Percentiles rank a stretch among this genome's conserved stretches.
Conservation (phyloP, 2,113 vertebrate species). For the Chaenocephalus aceratus region DNA sequence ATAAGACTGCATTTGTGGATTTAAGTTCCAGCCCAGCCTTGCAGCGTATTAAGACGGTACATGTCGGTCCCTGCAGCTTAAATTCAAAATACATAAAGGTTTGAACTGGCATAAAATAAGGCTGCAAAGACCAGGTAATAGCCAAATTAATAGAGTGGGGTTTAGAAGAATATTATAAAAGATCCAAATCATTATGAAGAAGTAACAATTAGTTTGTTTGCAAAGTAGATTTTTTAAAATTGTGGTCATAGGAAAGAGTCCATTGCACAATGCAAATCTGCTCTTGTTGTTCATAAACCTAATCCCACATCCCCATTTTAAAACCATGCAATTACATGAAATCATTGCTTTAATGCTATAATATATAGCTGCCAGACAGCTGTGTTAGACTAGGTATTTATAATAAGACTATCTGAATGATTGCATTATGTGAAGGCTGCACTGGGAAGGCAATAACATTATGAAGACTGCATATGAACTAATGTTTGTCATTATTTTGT, state of each 20-base stretch:
- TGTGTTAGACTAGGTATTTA: slow-evolving; percentile 57
- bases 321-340: slow-evolving; percentile 51
- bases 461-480: slow-evolving; percentile 6
- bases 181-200: background rate
- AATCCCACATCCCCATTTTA: slow-evolving; percentile 29
- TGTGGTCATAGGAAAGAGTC: slow-evolving; percentile 3
- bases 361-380: slow-evolving; percentile 38
- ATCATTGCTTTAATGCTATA: slow-evolving; percentile 34
- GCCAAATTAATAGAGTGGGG: background rate
- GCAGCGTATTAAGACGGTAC: background rate
- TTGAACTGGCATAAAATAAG: background rate
- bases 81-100: slow-evolving; percentile 4
- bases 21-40: slow-evolving; percentile 30
- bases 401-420: slow-evolving; percentile 16
- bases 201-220: slow-evolving; percentile 23
- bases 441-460: background rate
- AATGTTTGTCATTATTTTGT: slow-evolving; percentile 8
- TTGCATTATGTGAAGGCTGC: slow-evolving; percentile 27
- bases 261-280: slow-evolving; percentile 1
- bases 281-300: slow-evolving; percentile 21
- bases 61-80: background rate
- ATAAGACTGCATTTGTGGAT: background rate
- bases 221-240: background rate
- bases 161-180: background rate
- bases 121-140: background rate